Base-by-base conservation (phyloP, 2,888 invertebrate genomes). In the Cerceris ruficornis region DNA sequence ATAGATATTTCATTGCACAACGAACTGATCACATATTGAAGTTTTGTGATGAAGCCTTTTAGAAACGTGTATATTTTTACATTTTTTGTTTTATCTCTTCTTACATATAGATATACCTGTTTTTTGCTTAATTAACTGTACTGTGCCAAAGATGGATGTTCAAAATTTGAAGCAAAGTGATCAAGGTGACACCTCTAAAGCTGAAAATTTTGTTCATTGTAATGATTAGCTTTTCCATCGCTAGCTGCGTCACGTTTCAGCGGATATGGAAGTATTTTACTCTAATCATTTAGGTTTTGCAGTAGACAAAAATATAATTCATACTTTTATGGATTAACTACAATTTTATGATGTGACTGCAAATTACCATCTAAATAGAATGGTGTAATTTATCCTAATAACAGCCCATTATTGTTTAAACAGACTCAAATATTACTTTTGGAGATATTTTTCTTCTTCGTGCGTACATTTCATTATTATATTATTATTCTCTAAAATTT, bases 91-190 rank as follows among this genome's bases (percentile, higher is more conserved):
- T 76, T 72, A 77, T 65, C 73, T 75, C 62, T 81, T 76, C 62
- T 68, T 77, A 76, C 62, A 61, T 75, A 54, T 75, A 84, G 49
- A 68, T 74, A 61, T 81, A 80, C 75, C 70, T 86, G 82, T 77
- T 84, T 28, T 82, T 83, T 75, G 84, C 84, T 89, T 82, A 86
- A 81, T 88, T 86, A 86, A 90, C 68, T 28, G 83, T 88, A 90
- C 84, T 89, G 89, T 90, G 90, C 91, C 88, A 88, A 91, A 88
- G 91, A 91, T 87, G 85, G 86, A 89, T 89, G 88, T 90, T 90
- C 88, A 88, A 90, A 89, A 89, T 89, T 90, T 83, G 75, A 86
- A 75, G 83, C 80, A 75, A 82, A 84, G 78, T 80, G 69, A 86
- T 83, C 75, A 83, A 76, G 73, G 74, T 58, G 60, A 73, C 69